phyloP scores from a whole-genome alignment of 2,888 invertebrate genomes.

The Acanthosepion lycidas region DNA sequence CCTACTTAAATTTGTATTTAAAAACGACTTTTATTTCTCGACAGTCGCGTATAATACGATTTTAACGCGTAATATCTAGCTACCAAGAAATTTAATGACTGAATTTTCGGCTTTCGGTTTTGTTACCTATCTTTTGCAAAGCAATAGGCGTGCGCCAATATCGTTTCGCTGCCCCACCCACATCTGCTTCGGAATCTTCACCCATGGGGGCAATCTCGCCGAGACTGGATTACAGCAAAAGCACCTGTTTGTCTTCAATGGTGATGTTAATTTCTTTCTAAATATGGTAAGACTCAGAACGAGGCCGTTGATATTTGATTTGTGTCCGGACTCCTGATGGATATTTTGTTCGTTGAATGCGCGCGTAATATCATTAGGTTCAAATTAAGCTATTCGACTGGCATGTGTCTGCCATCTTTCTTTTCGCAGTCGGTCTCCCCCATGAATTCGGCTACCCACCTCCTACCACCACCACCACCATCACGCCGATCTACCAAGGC shows the following conservation, averaged over 20 bases:
- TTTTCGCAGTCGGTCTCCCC: background rate
- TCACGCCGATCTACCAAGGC: background rate
- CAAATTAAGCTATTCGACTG: background rate
- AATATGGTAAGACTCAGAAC: background rate
- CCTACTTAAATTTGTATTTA: no score
- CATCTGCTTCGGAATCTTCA: background rate
- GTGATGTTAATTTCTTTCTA: background rate
- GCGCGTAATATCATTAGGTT: background rate
- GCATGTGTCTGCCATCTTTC: background rate
- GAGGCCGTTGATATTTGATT: background rate
- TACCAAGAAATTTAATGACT: background rate
- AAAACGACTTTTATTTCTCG: no score
- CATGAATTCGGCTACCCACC: background rate
- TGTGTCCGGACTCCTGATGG: background rate
- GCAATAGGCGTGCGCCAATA: background rate
- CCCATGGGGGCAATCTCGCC: background rate
- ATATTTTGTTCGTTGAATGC: background rate
- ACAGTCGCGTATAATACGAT: no score
- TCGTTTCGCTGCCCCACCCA: background rate
- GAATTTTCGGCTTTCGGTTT: background rate
- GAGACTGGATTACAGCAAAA: background rate
- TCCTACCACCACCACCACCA: no score
- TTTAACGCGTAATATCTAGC: background rate
- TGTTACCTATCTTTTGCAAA: background rate
- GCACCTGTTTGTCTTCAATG: constrained; percentile 16